Percentiles rank a stretch among this genome's conserved stretches.
Evolutionary conservation across 2,797 vertebrate species (phyloP).

Genomic region (Microctenopoma lineatum): DNA sequence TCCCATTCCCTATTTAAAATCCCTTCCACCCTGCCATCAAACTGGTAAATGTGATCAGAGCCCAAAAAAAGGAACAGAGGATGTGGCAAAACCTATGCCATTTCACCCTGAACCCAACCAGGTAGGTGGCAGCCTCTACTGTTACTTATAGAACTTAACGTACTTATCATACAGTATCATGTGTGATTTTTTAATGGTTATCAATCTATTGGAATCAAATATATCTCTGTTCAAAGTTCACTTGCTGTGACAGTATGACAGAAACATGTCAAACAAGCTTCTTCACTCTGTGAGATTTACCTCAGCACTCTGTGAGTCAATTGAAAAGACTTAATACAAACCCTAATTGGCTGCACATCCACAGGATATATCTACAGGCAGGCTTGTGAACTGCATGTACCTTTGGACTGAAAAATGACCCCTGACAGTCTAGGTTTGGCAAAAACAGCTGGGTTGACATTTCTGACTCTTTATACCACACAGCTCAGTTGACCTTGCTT

Average conservation of each 20-base stretch:
- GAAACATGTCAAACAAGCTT: constrained; percentile 56
- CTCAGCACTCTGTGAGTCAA: constrained; percentile 55
- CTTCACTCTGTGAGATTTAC: constrained; percentile 39
- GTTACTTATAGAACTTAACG: neutral
- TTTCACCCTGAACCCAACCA: constrained; percentile 23
- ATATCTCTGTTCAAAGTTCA: constrained; percentile 26
- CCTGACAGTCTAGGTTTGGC: constrained; percentile 47
- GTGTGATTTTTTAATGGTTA: neutral
- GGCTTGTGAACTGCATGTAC: constrained; percentile 57
- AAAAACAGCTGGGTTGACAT: constrained; percentile 66
- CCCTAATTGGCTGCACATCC: constrained; percentile 65
- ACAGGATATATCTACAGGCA: constrained; percentile 63
- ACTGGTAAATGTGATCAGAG: constrained; percentile 29
- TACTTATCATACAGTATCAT: neutral
- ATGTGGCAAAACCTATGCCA: constrained; percentile 3
- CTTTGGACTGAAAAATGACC: constrained; percentile 50
- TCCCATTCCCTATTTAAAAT: constrained; percentile 17
- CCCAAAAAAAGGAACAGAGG: constrained; percentile 11
- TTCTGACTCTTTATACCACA: constrained; percentile 49
- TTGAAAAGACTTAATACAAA: constrained; percentile 62
- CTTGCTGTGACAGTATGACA: constrained; percentile 47
- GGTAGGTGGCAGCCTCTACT: constrained; percentile 40
- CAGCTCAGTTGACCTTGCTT: constrained; percentile 57
- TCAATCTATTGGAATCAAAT: constrained; percentile 24
- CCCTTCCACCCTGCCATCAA: constrained; percentile 3